These are phyloP conservation scores for Halocynthia roretzi DNA, from an alignment of 23 tunicate species.

Conservation along the genomic window DNA sequence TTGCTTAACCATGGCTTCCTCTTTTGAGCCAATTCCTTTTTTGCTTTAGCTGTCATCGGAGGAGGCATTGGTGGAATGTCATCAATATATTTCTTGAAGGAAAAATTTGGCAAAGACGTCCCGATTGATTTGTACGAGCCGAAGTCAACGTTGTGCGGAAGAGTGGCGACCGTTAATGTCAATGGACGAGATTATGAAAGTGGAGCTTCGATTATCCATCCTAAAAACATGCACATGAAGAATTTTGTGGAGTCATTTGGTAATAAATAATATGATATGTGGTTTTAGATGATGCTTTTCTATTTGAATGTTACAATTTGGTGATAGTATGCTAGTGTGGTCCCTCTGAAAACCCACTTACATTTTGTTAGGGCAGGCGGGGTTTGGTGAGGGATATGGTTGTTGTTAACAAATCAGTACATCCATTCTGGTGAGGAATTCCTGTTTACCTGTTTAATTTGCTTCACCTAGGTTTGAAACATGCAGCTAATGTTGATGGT, in stretches of 20 bases:
- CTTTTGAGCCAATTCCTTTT: not conserved
- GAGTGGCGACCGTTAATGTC: conserved; percentile 50
- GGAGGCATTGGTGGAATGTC: conserved; percentile 82
- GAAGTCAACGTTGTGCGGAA: conserved; percentile 38
- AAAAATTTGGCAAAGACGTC: conserved; percentile 54
- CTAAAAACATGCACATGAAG: conserved; percentile 56
- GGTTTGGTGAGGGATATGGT: conserved; percentile 1
- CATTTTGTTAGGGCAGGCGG: not conserved
- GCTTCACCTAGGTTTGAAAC: conserved; percentile 27
- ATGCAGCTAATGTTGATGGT: conserved; percentile 10
- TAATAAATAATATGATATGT: conserved; percentile 3
- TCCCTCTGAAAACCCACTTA: not conserved
- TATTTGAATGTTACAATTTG: too few species aligned
- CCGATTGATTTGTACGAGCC: conserved; percentile 61
- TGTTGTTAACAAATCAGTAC: not conserved
- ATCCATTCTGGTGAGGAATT: not conserved
- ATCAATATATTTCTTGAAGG: conserved; percentile 45
- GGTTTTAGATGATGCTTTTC: too few species aligned
- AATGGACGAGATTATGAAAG: conserved; percentile 51
- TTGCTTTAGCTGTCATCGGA: conserved; percentile 63
- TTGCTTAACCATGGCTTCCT: too few species aligned
- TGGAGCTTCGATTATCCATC: conserved; percentile 70
- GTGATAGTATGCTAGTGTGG: too few species aligned
- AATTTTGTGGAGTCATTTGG: conserved; percentile 36
- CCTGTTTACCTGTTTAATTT: too few species aligned